Evolutionary conservation across 2,113 vertebrate species (phyloP).

Genomic region (Xyliphius kryptos): DNA sequence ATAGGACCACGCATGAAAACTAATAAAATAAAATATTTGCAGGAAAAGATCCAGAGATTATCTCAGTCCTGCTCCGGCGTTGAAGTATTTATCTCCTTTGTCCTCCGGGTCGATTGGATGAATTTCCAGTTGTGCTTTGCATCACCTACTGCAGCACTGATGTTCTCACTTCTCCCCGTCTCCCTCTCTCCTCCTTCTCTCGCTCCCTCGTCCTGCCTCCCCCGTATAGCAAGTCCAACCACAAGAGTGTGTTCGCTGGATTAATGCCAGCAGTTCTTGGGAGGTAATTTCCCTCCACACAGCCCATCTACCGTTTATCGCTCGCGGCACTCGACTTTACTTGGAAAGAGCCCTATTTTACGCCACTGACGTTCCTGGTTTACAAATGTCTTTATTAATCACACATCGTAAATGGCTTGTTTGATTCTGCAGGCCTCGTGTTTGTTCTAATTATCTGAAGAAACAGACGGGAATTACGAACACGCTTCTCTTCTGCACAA

Average conservation of each 20-base stretch:
- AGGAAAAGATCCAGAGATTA: constrained; percentile 43
- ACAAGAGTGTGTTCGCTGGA: constrained; percentile 64
- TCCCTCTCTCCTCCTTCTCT: constrained; percentile 38
- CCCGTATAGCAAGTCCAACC: constrained; percentile 52
- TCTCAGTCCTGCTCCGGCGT: constrained; percentile 44
- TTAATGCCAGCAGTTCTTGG: constrained; percentile 59
- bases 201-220: constrained; percentile 17
- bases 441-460: too few relatives aligned
- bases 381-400: not conserved
- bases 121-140: constrained; percentile 39
- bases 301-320: constrained; percentile 58
- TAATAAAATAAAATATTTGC: constrained; percentile 17
- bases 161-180: constrained; percentile 43
- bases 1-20: constrained; percentile 33
- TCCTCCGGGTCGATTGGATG: constrained; percentile 46
- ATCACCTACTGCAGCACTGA: constrained; percentile 53
- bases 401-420: too few relatives aligned
- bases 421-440: too few relatives aligned
- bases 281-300: constrained; percentile 65
- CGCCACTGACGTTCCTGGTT: constrained; percentile 2
- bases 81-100: constrained; percentile 44
- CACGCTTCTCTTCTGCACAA: too few relatives aligned
- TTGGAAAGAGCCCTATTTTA: constrained; percentile 19
- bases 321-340: constrained; percentile 43
- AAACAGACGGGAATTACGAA: too few relatives aligned